phyloP scores from a whole-genome alignment of 2,888 invertebrate genomes.

The Hypena proboscidalis region DNA sequence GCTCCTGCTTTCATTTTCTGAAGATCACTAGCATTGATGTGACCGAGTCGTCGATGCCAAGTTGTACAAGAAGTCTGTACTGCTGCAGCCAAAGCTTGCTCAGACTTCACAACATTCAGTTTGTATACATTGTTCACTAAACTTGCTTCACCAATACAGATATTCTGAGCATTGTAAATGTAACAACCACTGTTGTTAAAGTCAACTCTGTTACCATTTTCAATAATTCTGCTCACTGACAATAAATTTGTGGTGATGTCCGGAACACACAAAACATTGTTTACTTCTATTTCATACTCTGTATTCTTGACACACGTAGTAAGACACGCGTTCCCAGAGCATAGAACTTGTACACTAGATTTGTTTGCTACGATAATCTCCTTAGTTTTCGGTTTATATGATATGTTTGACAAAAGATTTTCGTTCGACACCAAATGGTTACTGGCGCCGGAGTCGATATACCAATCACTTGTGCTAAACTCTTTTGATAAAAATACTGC shows the following conservation, averaged over 20 bases:
- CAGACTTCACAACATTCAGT: not conserved
- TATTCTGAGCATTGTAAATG: slow-evolving; percentile 23
- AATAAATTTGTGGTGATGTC: slow-evolving; percentile 15
- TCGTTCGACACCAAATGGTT: slow-evolving; percentile 15
- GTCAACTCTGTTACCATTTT: slow-evolving; percentile 15
- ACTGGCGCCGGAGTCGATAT: slow-evolving; percentile 31
- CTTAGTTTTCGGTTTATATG: not conserved
- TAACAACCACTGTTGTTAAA: slow-evolving; percentile 16
- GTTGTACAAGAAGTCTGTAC: slow-evolving; percentile 1
- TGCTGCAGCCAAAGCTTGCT: slow-evolving; percentile 2
- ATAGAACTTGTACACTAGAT: slow-evolving; percentile 2
- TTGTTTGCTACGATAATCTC: slow-evolving; percentile 18
- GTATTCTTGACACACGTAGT: not conserved
- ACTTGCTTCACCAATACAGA: slow-evolving; percentile 13
- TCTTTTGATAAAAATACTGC: slow-evolving; percentile 18
- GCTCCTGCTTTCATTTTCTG: slow-evolving; percentile 29
- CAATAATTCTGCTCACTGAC: slow-evolving; percentile 17
- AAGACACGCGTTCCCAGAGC: slow-evolving; percentile 5
- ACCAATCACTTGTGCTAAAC: slow-evolving; percentile 12
- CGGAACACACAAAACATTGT: slow-evolving; percentile 12
- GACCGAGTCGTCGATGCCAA: slow-evolving; percentile 31
- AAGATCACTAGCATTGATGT: slow-evolving; percentile 17
- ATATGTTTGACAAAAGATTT: slow-evolving; percentile 2
- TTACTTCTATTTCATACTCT: not conserved
- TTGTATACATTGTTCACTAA: slow-evolving; percentile 7